Base-by-base conservation (phyloP, 2,888 invertebrate genomes). In the Melanostoma mellinum region DNA sequence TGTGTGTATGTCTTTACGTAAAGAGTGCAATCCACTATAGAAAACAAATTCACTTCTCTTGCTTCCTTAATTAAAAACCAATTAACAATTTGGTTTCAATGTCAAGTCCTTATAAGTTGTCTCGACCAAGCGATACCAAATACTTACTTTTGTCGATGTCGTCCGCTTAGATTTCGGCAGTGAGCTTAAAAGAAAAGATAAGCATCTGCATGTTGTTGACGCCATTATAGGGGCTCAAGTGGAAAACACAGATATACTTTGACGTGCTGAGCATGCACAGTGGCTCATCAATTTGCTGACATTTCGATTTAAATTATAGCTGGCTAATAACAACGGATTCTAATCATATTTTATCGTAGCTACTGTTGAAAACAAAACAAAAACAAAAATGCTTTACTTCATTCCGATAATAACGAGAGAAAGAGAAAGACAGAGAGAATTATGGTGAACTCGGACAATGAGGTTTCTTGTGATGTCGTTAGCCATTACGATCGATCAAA, bases 221-320 rank as follows among this genome's bases (percentile, higher is more conserved):
- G 81, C 81, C 81, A 82, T 42, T 77, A 58, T 56, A 63, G 42
- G 35, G 38, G 44, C 40, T 67, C 35, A 56, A 55, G 50, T 58
- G 56, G 58, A 60, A 68, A 82, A 73, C 44, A 72, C 50, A 20
- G 56, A 55, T 63, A 63, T 38, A 2, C 20, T 50, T 68, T 46
- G 44, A 82, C 81, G 77, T 82, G 81, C 73, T 38, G 10, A 6
- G 73, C 72, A 77, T 82, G 53, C 81, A 58, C 10, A 82, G 67
- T 44, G 61, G 33, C 81, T 73, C 67, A 82, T 82, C 68, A 82
- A 48, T 73, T 63, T 50, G 61, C 52, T 60, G 65, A 44, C 72
- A 72, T 67, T 78, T 67, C 20, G 33, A 38, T 68, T 68, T 82
- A 71, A 71, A 82, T 82, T 77, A 73, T 72, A 52, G 53, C 52